Base-by-base conservation (phyloP, 37 sponge, comb jelly and placozoan species). In the Amphimedon queenslandica region DNA sequence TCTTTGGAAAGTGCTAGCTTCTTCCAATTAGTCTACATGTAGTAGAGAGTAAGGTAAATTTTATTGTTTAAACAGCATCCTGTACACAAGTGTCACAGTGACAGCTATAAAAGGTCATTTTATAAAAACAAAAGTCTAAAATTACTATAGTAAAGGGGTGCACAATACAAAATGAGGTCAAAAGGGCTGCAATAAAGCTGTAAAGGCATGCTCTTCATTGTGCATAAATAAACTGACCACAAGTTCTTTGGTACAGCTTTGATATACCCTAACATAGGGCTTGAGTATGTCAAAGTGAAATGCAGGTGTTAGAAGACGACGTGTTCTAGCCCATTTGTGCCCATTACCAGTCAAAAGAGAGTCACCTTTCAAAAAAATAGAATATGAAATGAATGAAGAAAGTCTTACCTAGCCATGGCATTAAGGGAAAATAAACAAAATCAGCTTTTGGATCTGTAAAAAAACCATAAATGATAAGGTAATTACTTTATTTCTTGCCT, bases 381-480 rank as follows among this genome's bases (percentile, higher is more conserved):
- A 18, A 47, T 18, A 8, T 18, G 13, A 18, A 13, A 47, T 18
- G 53, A 47, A 13, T 47, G 8, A 47, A 60, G 23, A 60, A 28
- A 11, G 23, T 73, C 8, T 64, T 61, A 90, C 91, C 91, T 35
- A 90, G 71, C 91, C 91, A 90, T 0, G 82, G 82, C 21, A 66
- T 24, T 1, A 90, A 39, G 31, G 74, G 61, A 57, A 67, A 18
- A 55, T 89, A 89, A 11, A 76, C 37, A 1, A 70, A 5, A 3
- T 83, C 84, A 0, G 64, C n/a, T 58, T 89, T 89, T 20, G 89
- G 91, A 53, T 90, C 91, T 90, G n/a, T n/a, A n/a, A n/a, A n/a
- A n/a, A n/a, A n/a, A n/a, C n/a, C n/a, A n/a, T n/a, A n/a, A n/a
- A n/a, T n/a, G n/a, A n/a, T n/a, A n/a, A n/a, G n/a, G n/a, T n/a